phyloP scores from a whole-genome alignment of 1,140 invertebrate species.

The Orchesella cincta region DNA sequence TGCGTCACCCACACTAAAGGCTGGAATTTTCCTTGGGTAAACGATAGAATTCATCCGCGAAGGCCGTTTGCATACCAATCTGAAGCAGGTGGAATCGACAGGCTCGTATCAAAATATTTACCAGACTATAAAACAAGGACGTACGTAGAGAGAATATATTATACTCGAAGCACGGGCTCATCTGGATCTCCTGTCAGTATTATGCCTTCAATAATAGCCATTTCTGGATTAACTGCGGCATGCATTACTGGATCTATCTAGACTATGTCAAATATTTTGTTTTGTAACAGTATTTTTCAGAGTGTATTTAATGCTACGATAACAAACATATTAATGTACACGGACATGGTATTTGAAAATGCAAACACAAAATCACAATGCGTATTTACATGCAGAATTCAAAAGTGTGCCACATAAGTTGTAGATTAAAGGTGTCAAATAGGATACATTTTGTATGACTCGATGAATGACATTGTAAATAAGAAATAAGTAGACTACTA shows the following conservation, averaged over 20 bases:
- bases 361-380: too few species aligned
- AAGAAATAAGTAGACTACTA: too few species aligned
- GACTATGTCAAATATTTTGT: too few species aligned
- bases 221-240: not conserved
- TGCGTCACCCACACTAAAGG: not conserved
- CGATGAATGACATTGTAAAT: too few species aligned
- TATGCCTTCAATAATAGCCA: not conserved
- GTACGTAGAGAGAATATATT: not conserved
- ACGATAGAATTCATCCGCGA: constrained; percentile 4
- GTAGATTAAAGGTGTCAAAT: too few species aligned
- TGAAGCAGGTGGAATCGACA: not conserved
- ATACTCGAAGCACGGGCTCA: not conserved
- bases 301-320: not conserved
- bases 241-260: not conserved
- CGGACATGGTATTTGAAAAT: too few species aligned
- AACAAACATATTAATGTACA: too few species aligned
- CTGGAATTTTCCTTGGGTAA: constrained; percentile 5
- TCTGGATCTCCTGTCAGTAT: not conserved
- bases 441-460: too few species aligned
- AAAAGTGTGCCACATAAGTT: too few species aligned
- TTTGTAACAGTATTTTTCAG: too few species aligned
- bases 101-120: not conserved
- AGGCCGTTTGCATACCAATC: constrained; percentile 1
- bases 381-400: too few species aligned
- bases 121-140: not conserved